Base-by-base conservation (phyloP, 2,797 vertebrate genomes). In the Darevskia nairensis region DNA sequence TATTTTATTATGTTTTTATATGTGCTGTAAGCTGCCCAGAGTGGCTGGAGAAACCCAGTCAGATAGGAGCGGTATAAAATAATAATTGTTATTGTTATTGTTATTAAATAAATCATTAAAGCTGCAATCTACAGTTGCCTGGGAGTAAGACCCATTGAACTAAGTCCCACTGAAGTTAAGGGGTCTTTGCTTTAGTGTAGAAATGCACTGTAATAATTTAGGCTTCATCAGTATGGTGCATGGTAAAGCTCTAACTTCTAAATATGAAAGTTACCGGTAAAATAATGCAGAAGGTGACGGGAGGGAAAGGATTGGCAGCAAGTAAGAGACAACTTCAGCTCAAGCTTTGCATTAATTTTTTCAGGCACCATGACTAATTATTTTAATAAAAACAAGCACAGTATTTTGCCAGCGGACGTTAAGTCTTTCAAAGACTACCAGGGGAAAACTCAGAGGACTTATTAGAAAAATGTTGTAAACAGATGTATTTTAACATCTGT, bases 321-420 rank as follows among this genome's bases (percentile, higher is more conserved):
- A 27, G 32, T 78, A 78, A 78, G 59, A 77, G 71, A 35, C 87
- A 89, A 35, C 50, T 83, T 82, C 46, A 10, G 83, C 85, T 17
- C 50, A 91, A 90, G 84, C 90, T 89, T 94, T 94, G 92, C 80
- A 88, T 86, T 78, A 78, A 77, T 86, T 68, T 86, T 86, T 41
- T 78, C 61, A 68, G 59, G 82, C 88, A 91, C 88, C 80, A 81
- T 90, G 89, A 94, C 91, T 93, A 94, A 94, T 92, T 94, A 94
- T 46, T 90, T 94, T 93, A 94, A 94, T 92, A 90, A 94, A 95
- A 92, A 85, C 64, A 90, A 93, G 91, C 89, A 89, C 91, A 88
- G 78, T 71, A 69, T 66, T 76, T 94, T 91, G 93, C 94, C 95
- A 95, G 89, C 39, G 93, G 90, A 84, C 84, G 91, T 94, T 55